phyloP scores from a whole-genome alignment of 2,113 vertebrate genomes.

The Eubucco bourcierii region DNA sequence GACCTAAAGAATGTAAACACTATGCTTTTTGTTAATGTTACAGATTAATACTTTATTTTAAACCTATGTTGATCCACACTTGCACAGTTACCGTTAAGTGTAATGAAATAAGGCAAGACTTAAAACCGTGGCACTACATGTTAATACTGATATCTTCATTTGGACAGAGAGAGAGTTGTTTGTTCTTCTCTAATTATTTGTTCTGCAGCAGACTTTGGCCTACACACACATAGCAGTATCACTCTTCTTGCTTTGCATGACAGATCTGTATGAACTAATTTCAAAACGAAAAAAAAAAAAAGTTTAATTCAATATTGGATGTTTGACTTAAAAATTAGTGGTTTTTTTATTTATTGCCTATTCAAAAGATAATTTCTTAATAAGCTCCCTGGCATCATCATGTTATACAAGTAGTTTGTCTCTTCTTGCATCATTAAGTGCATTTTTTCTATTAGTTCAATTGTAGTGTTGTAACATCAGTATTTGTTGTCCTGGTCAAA shows the following conservation, averaged over 20 bases:
- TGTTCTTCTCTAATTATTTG: slow-evolving; percentile 76
- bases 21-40: slow-evolving; percentile 81
- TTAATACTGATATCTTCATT: slow-evolving; percentile 87
- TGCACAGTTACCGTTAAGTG: slow-evolving; percentile 88
- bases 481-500: neutral
- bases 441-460: neutral
- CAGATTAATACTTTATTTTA: slow-evolving; percentile 92
- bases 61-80: slow-evolving; percentile 85
- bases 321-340: neutral
- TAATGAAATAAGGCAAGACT: slow-evolving; percentile 94
- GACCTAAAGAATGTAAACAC: slow-evolving; percentile 98
- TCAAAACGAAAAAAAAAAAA: neutral
- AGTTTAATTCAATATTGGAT: neutral
- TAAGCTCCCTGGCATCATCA: neutral
- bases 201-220: slow-evolving; percentile 90
- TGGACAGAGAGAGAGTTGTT: slow-evolving; percentile 67
- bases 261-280: slow-evolving; percentile 21
- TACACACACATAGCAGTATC: slow-evolving; percentile 74
- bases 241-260: slow-evolving; percentile 59
- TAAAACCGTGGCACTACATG: slow-evolving; percentile 83
- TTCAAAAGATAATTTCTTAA: neutral
- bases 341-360: neutral
- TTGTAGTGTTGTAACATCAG: neutral
- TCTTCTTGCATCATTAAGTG: neutral
- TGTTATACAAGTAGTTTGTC: neutral